Evolutionary conservation across 2,797 vertebrate genomes (phyloP).

Genomic region (Moxostoma hubbsi): DNA sequence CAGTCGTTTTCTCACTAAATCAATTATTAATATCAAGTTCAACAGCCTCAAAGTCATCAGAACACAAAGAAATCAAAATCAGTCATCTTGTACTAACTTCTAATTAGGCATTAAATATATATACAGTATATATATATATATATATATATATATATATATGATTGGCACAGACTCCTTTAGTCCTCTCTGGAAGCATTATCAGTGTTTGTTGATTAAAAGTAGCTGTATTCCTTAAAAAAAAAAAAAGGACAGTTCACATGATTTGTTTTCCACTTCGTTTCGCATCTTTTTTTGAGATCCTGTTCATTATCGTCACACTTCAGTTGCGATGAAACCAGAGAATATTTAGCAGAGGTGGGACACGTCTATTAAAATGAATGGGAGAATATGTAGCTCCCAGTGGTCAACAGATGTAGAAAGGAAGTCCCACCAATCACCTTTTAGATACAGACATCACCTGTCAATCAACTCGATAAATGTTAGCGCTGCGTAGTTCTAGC

Average conservation of each 20-base stretch:
- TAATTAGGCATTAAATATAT: slow-evolving; percentile 22
- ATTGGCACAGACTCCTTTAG: not conserved
- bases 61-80: slow-evolving; percentile 33
- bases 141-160: slow-evolving; percentile 13
- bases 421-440: too few relatives aligned
- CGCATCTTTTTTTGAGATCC: not conserved
- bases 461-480: too few relatives aligned
- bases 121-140: slow-evolving; percentile 15
- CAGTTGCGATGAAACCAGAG: not conserved
- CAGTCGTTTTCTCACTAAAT: slow-evolving; percentile 2
- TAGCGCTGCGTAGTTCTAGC: too few relatives aligned
- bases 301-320: not conserved
- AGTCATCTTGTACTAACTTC: slow-evolving; percentile 15
- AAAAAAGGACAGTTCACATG: not conserved
- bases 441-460: too few relatives aligned
- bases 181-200: not conserved
- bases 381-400: too few relatives aligned
- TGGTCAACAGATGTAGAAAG: too few relatives aligned
- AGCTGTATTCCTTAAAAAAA: too few relatives aligned
- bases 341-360: too few relatives aligned
- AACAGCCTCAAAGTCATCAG: slow-evolving; percentile 19
- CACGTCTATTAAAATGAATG: too few relatives aligned
- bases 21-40: slow-evolving; percentile 24
- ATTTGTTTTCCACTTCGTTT: too few relatives aligned
- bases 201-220: not conserved